Evolutionary conservation across 2,888 invertebrate species (phyloP), one percentile per base, ranked within the genome.

Genomic region (Sinotaia quadrata): DNA sequence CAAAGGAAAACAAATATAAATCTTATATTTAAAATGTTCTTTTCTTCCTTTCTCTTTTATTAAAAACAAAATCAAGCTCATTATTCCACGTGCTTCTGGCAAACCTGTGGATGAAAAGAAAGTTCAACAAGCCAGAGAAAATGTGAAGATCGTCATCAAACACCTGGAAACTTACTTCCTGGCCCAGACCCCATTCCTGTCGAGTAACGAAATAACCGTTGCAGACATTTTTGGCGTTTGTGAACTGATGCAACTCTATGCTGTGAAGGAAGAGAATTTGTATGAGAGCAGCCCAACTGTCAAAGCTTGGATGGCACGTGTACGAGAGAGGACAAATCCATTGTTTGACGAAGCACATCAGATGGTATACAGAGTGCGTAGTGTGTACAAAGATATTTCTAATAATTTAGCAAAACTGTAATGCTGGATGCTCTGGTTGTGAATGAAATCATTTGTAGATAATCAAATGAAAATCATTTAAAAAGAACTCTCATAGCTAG

Each of bases 221-320:
- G 85, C 85, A n/a, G 87, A 87, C 68, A 66, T 87, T 3, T 72
- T 86, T 7, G 83, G 79, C 5, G 80, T 78, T 5, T 85, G 85
- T 74, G 86, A 87, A 69, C 67, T 87, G 41, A 79, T 79, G 76
- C 86, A 87, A 76, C 74, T 85, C 18, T 73, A 80, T 44, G 81
- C 78, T 0, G 79, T 81, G 5, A 72, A 75, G 51, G 83, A 84
- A 44, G 79, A 83, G n/a, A 73, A 73, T 1, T 21, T 85, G 51
- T 80, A 78, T 36, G 73, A 77, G 49, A 75, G 75, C 2, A 81
- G 82, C 37, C 79, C 81, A 4, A 71, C 70, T 21, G 75, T 87
- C 4, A 79, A 72, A 8, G 79, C 75, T 0, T 87, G 85, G 85
- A 75, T 84, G 72, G 73, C 78, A 8, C 72, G 83, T 47, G 85